Evolutionary conservation across 2,888 invertebrate species (phyloP), one percentile per base, ranked within the genome.

Genomic region (Acleris laterana): DNA sequence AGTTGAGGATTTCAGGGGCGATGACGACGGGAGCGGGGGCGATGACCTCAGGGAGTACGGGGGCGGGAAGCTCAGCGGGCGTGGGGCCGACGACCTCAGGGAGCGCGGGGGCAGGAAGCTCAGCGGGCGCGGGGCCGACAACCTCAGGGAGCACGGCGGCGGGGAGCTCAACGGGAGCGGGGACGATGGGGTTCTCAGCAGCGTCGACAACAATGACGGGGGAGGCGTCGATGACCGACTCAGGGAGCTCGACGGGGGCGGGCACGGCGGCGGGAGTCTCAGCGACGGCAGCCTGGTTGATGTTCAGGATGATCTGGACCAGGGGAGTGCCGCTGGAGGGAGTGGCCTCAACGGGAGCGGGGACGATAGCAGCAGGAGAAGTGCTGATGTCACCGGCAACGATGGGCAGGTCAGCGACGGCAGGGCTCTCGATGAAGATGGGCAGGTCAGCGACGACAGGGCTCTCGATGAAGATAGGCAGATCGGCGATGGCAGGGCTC

Each of bases 271-370:
- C 52, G 11, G 74, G 72, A 3, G 67, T n/a, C 17, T 74, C 71
- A 28, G 68, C 70, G 52, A 11, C 3, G 11, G 68, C 52, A 52
- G 68, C 70, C 50, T 63, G 55, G 70, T 81, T 77, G 69, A 82
- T 76, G 71, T 82, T 83, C 55, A 82, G 48, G 73, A 81, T 79
- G 67, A 82, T 79, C 70, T 82, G 80, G 55, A 83, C 71, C 42
- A 80, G 68, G 11, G 79, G 71, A 60, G 72, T 70, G 6, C 62
- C 69, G 13, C 72, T 59, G 25, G 70, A 52, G 52, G 71, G 63
- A 25, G 63, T 65, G 20, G 62, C 60, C 44, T 55, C 61, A 22
- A 70, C 71, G 46, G 22, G 63, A 11, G 57, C 69, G 7, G 69
- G 69, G 60, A 61, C 64, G 42, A 68, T 44, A 6, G 16, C 44